phyloP scores from a whole-genome alignment of 2,888 invertebrate species.

The Eudasyphora cyanicolor region DNA sequence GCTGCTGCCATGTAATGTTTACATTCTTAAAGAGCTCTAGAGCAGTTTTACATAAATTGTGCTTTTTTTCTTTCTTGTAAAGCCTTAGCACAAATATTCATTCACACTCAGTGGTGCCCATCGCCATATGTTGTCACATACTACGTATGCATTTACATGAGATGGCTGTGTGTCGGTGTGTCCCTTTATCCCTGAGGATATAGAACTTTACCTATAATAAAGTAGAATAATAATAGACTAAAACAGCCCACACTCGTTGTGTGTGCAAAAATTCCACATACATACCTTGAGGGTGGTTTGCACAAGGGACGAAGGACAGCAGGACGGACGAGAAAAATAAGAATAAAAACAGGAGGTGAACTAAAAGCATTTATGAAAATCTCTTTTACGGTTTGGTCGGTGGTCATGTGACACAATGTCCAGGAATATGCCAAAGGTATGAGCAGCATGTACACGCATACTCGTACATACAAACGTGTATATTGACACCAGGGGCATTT shows the following conservation, averaged over 20 bases:
- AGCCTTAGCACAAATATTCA: conserved; percentile 48
- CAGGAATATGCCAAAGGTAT: not conserved
- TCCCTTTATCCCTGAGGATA: conserved; percentile 54
- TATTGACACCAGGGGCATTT: conserved; percentile 60
- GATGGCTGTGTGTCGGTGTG: not conserved
- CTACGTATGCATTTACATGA: conserved; percentile 55
- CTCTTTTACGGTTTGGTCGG: conserved; percentile 33
- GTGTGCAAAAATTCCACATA: not conserved
- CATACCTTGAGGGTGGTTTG: conserved; percentile 50
- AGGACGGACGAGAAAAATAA: no score
- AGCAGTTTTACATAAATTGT: conserved; percentile 50
- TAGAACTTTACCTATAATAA: conserved; percentile 63
- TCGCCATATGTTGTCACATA: conserved; percentile 66
- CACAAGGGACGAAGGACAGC: conserved; percentile 13
- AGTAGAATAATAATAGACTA: conserved; percentile 69
- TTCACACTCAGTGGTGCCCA: conserved; percentile 21
- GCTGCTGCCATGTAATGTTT: no score
- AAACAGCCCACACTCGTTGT: conserved; percentile 51
- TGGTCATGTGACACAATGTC: conserved; percentile 31
- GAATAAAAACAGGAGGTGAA: conserved; percentile 2
- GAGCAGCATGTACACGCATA: not conserved
- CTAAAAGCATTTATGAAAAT: conserved; percentile 60
- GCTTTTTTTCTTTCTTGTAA: conserved; percentile 32
- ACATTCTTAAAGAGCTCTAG: conserved; percentile 15
- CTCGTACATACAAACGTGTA: no score